These are phyloP conservation scores for Cyphotilapia sp. DNA, from an alignment of 2,113 vertebrate species.

Conservation along the genomic window DNA sequence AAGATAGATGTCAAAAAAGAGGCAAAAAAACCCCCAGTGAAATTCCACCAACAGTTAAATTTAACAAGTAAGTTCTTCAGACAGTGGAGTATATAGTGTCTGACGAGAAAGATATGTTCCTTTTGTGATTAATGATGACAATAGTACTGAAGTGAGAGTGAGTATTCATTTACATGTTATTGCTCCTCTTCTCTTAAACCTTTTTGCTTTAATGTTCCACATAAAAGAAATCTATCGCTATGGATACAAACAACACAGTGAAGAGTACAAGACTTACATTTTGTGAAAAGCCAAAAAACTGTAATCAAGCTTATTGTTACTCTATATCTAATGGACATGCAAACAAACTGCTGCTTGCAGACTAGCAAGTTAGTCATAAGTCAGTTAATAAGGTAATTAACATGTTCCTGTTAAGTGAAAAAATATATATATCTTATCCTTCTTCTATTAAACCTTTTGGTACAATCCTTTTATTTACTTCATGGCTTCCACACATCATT, in stretches of 20 bases:
- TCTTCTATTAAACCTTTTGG: background rate
- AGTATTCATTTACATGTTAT: background rate
- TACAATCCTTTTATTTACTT: background rate
- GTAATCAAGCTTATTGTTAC: background rate
- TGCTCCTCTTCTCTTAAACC: background rate
- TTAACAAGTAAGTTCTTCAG: background rate
- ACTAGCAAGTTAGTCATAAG: background rate
- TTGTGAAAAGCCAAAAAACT: background rate
- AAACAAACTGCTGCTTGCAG: background rate
- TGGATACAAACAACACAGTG: background rate
- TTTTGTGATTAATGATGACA: background rate
- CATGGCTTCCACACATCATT: background rate
- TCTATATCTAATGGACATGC: background rate
- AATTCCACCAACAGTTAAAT: background rate
- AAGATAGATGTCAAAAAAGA: background rate
- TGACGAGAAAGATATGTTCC: background rate
- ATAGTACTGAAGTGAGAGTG: background rate
- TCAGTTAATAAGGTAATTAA: background rate
- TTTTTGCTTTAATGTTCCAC: background rate
- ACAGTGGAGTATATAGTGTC: background rate
- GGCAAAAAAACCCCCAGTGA: accelerated
- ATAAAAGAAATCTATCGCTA: background rate
- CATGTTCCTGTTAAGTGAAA: background rate
- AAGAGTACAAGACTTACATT: background rate
- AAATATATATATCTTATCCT: accelerated